Conservation (phyloP, 2,888 invertebrate genomes). For the Colostygia pectinataria region DNA sequence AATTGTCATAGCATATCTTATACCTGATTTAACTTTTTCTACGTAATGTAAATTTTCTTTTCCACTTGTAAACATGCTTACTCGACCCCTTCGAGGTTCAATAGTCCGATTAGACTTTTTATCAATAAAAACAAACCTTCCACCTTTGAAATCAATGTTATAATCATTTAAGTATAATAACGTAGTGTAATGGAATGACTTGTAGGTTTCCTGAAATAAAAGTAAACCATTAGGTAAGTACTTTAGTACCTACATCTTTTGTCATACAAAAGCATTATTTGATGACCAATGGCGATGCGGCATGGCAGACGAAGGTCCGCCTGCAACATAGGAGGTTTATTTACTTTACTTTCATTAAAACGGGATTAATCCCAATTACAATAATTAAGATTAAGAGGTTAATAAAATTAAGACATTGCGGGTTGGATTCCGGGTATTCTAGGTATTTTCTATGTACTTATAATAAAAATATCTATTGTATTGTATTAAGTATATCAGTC, state of each 20-base stretch:
- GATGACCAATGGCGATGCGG: no score
- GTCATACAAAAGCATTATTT: no score
- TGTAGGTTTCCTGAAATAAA: constrained; percentile 88
- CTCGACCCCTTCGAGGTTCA: constrained; percentile 90
- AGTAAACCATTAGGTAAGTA: neutral
- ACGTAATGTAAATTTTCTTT: constrained; percentile 93
- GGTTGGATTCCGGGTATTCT: no score
- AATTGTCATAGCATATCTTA: constrained; percentile 91
- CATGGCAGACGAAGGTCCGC: no score
- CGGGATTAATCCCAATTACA: no score
- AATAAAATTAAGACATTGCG: no score
- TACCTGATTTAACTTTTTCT: constrained; percentile 89
- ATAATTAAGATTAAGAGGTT: no score
- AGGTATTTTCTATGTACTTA: no score
- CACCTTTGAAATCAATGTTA: constrained; percentile 90
- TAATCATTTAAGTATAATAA: constrained; percentile 91
- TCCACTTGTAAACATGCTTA: constrained; percentile 94
- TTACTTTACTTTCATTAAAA: no score
- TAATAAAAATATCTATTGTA: no score
- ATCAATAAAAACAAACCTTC: constrained; percentile 91
- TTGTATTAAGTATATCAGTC: no score
- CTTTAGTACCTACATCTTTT: neutral
- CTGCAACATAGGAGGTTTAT: no score
- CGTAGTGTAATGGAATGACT: constrained; percentile 94
- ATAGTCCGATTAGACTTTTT: constrained; percentile 85